phyloP scores from a whole-genome alignment of 1,140 invertebrate genomes.

The Melanaphis sacchari region DNA sequence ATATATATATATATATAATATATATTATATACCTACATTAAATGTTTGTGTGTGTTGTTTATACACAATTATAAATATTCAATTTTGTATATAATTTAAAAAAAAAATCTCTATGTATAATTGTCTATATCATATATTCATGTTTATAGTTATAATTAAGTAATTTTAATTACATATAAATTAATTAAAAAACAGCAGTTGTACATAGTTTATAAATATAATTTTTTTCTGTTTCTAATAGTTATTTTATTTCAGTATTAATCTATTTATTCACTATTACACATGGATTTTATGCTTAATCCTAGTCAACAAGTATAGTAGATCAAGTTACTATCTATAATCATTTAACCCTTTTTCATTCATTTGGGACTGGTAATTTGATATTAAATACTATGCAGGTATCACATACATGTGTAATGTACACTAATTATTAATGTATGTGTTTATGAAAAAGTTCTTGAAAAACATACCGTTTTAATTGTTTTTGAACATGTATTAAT shows the following conservation, averaged over 20 bases:
- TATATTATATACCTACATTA: neutral
- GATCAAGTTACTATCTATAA: no score
- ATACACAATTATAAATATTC: neutral
- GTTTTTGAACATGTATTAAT: no score
- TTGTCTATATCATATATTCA: slow-evolving; percentile 13
- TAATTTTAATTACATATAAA: slow-evolving; percentile 3
- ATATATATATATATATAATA: slow-evolving; percentile 1
- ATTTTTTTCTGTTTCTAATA: slow-evolving; percentile 37
- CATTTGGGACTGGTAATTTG: no score
- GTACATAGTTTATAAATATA: slow-evolving; percentile 55
- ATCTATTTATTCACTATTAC: neutral
- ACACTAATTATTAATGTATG: no score
- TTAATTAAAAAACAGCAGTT: slow-evolving; percentile 4
- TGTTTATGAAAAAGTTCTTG: no score
- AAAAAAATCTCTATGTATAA: slow-evolving; percentile 11
- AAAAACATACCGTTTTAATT: no score
- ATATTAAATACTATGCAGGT: no score
- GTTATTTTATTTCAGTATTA: neutral
- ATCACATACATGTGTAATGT: no score
- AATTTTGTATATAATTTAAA: slow-evolving; percentile 28
- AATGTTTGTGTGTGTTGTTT: neutral
- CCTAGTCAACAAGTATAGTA: neutral
- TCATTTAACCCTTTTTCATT: no score
- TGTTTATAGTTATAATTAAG: slow-evolving; percentile 21
- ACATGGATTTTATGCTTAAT: neutral